A percentile compares a stretch with the other conserved stretches of the same genome.
These are phyloP conservation scores for Clarias pachynema DNA, from an alignment of 2,797 vertebrate genomes.

Conservation along the genomic window DNA sequence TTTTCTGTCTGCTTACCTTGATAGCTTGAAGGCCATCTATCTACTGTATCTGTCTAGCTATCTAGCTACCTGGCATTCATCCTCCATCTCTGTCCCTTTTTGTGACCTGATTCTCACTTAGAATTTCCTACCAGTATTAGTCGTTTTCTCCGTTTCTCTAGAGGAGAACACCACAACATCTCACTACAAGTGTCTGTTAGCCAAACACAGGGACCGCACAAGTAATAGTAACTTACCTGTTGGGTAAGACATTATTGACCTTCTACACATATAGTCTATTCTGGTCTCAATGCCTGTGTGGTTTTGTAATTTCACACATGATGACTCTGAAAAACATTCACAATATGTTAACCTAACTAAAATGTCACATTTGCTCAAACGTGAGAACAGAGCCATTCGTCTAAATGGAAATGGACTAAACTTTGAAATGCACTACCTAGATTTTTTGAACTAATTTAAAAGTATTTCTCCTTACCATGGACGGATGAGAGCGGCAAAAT, in stretches of 20 bases:
- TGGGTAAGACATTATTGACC: conserved; percentile 51
- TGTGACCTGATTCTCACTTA: too few relatives aligned
- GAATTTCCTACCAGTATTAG: neutral
- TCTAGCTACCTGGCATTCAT: neutral
- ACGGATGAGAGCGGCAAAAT: conserved; percentile 44
- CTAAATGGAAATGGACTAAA: conserved; percentile 61
- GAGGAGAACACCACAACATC: conserved; percentile 33
- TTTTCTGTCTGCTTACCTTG: too few relatives aligned
- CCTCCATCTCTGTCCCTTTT: neutral
- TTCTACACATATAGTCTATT: conserved; percentile 38
- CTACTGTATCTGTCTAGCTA: neutral
- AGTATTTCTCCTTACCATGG: conserved; percentile 48
- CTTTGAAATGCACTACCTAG: conserved; percentile 51
- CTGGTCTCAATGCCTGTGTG: conserved; percentile 48
- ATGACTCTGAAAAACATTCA: conserved; percentile 60
- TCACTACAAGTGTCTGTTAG: conserved; percentile 42
- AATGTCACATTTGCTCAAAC: conserved; percentile 61
- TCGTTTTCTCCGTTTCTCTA: conserved; percentile 9
- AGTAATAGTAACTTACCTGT: conserved; percentile 52
- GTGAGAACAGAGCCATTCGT: conserved; percentile 57
- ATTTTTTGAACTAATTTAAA: conserved; percentile 51
- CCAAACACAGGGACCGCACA: conserved; percentile 29
- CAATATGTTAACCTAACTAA: conserved; percentile 60
- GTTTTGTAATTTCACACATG: conserved; percentile 61
- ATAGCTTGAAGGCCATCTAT: too few relatives aligned